Base-by-base conservation (phyloP, 2,888 invertebrate genomes). In the Thymelicus sylvestris region DNA sequence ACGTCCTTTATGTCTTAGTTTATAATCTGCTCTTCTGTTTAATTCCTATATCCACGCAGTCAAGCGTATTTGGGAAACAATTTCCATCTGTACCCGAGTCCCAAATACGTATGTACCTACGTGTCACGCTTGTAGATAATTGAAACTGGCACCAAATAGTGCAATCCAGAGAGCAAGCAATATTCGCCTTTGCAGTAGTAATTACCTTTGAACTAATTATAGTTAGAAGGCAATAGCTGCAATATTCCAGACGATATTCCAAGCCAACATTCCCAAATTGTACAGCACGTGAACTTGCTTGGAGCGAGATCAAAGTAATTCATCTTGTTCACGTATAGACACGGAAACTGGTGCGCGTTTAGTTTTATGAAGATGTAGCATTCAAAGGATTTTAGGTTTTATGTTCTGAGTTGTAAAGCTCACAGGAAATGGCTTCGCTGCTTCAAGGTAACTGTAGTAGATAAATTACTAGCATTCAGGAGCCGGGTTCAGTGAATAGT, bases 271-370 rank as follows among this genome's bases (percentile, higher is more conserved):
- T 67, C 44, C 19, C 15, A 55, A 62, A 55, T 41, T 41, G 13
- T 61, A 52, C 50, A 55, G 62, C 67, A 68, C 44, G 62, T 68
- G 52, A 67, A 67, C 55, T 62, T 67, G 41, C 67, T 61, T 55
- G 67, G 31, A 68, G 62, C 74, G 80, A 78, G 77, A 84, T 84
- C 80, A 78, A 75, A 73, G 78, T 78, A 75, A 86, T 86, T 82
- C 78, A 81, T 86, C 86, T 86, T 83, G 77, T 78, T 84, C 82
- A 77, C 75, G 76, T 80, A 77, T 75, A 80, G 79, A 79, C 75
- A 74, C 64, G 64, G 71, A 57, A 73, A 67, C 41, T 61, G 24
- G 67, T 31, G 50, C 62, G 61, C 67, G 61, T 50, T 62, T 52
- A 41, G 55, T 68, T 68, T 55, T 68, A 68, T 62, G 57, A 59